Evolutionary conservation across 2,888 invertebrate species (phyloP).

Genomic region (Drosophila nigricruria): DNA sequence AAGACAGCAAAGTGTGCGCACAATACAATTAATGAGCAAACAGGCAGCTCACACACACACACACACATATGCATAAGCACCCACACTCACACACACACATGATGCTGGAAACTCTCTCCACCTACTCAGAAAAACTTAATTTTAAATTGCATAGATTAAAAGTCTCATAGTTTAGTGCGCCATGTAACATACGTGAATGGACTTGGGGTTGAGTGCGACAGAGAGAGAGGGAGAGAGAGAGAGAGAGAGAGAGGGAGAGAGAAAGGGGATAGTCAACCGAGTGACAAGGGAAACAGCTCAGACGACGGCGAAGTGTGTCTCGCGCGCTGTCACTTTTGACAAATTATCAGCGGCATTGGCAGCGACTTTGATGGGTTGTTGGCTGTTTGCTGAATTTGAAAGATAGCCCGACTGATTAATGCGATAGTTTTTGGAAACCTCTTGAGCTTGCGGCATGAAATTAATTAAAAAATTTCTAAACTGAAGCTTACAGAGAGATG

Average conservation of each 20-base stretch:
- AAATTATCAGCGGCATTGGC: constrained; percentile 81
- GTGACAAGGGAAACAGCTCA: constrained; percentile 56
- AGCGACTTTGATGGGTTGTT: constrained; percentile 78
- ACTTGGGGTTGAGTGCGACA: not conserved
- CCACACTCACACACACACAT: not conserved
- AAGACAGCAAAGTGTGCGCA: constrained; percentile 46
- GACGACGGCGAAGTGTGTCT: constrained; percentile 43
- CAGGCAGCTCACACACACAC: constrained; percentile 35
- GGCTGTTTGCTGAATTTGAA: constrained; percentile 53
- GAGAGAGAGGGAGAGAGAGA: not conserved
- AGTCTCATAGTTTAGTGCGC: constrained; percentile 67
- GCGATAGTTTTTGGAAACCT: constrained; percentile 72
- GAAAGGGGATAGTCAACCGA: not conserved
- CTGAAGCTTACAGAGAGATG: not conserved
- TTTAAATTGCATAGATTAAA: constrained; percentile 79
- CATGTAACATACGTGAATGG: constrained; percentile 15
- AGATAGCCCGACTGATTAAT: constrained; percentile 72
- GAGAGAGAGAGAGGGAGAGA: not conserved
- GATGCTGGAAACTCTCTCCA: constrained; percentile 8
- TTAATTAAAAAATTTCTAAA: constrained; percentile 60
- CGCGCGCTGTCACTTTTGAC: constrained; percentile 80
- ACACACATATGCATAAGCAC: not conserved
- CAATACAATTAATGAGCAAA: constrained; percentile 73
- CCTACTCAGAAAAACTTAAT: constrained; percentile 61
- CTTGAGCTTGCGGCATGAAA: constrained; percentile 65